Evolutionary conservation across 2,113 vertebrate species (phyloP).

Genomic region (Leptosomus discolor): DNA sequence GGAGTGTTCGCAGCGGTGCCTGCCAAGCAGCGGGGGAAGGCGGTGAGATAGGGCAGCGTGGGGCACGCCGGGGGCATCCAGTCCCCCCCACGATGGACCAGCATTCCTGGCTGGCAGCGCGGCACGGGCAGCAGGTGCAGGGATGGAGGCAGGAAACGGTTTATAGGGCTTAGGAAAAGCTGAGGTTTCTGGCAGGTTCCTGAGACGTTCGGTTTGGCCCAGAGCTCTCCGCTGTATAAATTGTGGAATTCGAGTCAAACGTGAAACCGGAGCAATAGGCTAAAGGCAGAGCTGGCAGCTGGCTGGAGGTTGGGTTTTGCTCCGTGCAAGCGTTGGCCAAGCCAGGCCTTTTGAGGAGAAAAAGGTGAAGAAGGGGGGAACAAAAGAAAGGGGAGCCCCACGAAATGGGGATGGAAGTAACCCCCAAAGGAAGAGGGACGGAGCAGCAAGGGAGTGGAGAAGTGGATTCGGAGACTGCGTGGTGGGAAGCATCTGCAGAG

Average conservation of each 20-base stretch:
- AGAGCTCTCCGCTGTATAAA: slow-evolving; percentile 14
- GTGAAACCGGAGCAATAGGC: not conserved
- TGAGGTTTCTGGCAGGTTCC: slow-evolving; percentile 43
- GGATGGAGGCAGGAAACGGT: slow-evolving; percentile 14
- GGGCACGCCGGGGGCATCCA: not conserved
- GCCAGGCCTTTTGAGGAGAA: not conserved
- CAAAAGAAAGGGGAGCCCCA: not conserved
- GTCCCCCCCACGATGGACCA: no score
- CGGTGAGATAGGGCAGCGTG: not conserved
- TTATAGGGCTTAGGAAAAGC: slow-evolving; percentile 36
- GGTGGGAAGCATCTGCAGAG: not conserved
- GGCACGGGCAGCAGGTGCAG: not conserved
- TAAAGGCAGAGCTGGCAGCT: slow-evolving; percentile 39
- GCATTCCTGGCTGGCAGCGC: not conserved
- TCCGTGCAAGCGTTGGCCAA: fast-evolving
- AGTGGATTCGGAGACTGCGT: not conserved
- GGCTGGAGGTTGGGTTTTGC: not conserved
- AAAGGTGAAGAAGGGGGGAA: not conserved
- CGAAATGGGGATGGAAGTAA: not conserved
- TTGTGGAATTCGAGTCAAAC: slow-evolving; percentile 47
- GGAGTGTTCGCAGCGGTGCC: not conserved
- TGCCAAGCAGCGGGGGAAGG: not conserved
- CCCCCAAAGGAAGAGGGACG: not conserved
- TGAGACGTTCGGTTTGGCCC: not conserved
- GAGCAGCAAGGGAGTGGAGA: not conserved